phyloP scores from a whole-genome alignment of 2,797 vertebrate genomes.

The Gadopsis marmoratus region DNA sequence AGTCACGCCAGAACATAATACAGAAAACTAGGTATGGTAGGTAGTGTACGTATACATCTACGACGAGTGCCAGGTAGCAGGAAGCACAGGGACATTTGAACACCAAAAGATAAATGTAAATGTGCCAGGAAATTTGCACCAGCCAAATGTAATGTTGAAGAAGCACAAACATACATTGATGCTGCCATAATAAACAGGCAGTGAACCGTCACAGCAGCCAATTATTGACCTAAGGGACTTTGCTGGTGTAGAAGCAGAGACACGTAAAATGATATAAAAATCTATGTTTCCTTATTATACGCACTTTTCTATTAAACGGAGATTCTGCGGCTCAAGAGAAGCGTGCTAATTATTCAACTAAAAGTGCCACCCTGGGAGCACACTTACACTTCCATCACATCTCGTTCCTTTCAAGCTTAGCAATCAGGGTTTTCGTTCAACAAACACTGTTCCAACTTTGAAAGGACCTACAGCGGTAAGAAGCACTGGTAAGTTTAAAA shows the following conservation, averaged over 20 bases:
- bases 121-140: no score
- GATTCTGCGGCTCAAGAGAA: neutral
- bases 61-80: neutral
- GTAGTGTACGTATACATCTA: neutral
- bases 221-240: neutral
- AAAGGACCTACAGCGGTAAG: neutral
- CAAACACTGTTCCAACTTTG: constrained; percentile 22
- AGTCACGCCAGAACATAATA: no score
- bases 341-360: neutral
- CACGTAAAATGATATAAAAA: neutral
- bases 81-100: neutral
- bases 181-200: neutral
- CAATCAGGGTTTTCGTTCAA: constrained; percentile 39
- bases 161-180: constrained; percentile 10
- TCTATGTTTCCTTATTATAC: neutral
- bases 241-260: neutral
- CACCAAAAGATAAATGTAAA: neutral
- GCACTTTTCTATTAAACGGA: neutral
- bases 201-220: neutral
- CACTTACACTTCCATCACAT: neutral
- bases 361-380: neutral
- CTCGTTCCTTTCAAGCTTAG: constrained; percentile 26
- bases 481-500: constrained; percentile 11
- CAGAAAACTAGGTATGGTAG: no score
- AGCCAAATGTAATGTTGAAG: constrained; percentile 6